Evolutionary conservation across 2,888 invertebrate species (phyloP).

Genomic region (Spilosoma lubricipeda): DNA sequence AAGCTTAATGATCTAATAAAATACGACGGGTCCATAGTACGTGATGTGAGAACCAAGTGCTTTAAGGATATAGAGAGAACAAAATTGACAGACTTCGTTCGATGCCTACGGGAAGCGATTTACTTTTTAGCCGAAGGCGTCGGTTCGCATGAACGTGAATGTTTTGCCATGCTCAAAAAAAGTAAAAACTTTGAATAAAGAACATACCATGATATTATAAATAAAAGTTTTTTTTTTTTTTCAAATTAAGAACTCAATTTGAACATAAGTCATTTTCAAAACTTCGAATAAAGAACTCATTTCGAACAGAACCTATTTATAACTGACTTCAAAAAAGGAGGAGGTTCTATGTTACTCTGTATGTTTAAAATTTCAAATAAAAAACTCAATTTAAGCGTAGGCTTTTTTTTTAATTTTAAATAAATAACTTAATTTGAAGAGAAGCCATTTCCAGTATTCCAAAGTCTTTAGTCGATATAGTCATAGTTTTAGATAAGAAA

Average conservation of each 20-base stretch:
- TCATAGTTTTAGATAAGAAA: conserved; percentile 40
- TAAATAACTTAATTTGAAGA: not conserved
- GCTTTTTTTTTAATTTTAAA: too few relatives aligned
- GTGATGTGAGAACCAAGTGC: conserved; percentile 57
- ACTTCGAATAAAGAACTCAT: too few relatives aligned
- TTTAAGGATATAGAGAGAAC: conserved; percentile 30
- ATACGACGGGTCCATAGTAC: conserved; percentile 64
- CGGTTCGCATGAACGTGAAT: too few relatives aligned
- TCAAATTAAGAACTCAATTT: too few relatives aligned
- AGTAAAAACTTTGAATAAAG: too few relatives aligned
- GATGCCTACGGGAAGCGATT: conserved; percentile 3
- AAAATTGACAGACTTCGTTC: conserved; percentile 26
- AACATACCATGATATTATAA: too few relatives aligned
- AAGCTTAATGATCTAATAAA: conserved; percentile 76
- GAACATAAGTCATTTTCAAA: too few relatives aligned
- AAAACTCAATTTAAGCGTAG: not conserved
- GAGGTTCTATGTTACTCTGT: too few relatives aligned
- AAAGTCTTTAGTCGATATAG: conserved; percentile 13
- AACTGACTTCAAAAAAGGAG: too few relatives aligned
- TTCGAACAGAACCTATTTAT: too few relatives aligned
- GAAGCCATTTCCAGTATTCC: conserved; percentile 19
- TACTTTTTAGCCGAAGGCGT: conserved; percentile 2
- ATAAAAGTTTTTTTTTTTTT: too few relatives aligned
- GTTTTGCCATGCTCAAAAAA: too few relatives aligned
- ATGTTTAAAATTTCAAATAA: not conserved